A percentile compares a stretch with the other conserved stretches of the same genome.
These are phyloP conservation scores for Dasyurus viverrinus DNA, from an alignment of 2,113 vertebrate genomes.

Conservation along the genomic window DNA sequence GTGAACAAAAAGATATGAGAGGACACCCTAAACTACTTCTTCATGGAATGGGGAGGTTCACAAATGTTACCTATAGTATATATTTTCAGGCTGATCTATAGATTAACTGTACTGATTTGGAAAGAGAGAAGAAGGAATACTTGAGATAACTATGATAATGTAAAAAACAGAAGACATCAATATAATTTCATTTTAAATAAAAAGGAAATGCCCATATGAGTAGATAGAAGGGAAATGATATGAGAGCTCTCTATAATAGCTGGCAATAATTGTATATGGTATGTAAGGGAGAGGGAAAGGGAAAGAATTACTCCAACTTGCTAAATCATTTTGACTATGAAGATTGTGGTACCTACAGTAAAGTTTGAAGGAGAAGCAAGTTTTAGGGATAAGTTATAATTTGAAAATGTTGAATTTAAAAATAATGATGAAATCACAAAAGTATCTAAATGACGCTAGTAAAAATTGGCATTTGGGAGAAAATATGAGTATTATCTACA, in stretches of 20 bases:
- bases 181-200: background rate
- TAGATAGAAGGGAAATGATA: background rate
- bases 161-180: background rate
- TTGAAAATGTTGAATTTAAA: background rate
- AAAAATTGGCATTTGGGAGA: background rate
- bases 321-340: background rate
- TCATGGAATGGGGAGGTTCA: background rate
- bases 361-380: background rate
- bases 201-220: background rate
- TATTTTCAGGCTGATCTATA: background rate
- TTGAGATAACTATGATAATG: background rate
- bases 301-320: background rate
- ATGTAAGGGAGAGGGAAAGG: background rate
- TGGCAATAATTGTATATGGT: background rate
- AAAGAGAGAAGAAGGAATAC: background rate
- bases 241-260: background rate
- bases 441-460: background rate
- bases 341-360: background rate
- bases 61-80: background rate
- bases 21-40: background rate
- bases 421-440: background rate
- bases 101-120: background rate
- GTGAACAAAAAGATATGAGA: background rate
- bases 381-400: background rate
- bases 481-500: background rate